Conservation (phyloP, 2,888 invertebrate species). For the Protophormia terraenovae region DNA sequence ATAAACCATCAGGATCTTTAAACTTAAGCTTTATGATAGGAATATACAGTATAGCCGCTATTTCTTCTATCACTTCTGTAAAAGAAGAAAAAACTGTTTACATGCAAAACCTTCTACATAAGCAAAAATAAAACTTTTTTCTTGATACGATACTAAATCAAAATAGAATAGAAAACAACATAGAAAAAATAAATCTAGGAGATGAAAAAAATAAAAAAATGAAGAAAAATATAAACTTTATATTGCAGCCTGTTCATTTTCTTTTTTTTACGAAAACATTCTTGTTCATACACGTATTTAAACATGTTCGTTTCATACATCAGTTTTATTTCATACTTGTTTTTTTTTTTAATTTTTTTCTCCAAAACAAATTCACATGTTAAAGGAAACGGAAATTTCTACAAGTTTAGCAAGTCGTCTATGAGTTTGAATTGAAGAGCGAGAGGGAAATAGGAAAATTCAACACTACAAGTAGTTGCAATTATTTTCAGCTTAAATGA, state of each 20-base stretch:
- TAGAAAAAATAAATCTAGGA: conserved; percentile 65
- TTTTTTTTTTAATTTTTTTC: conserved; percentile 13
- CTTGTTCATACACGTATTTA: conserved; percentile 33
- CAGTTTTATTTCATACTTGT: conserved; percentile 15
- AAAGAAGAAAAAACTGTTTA: not conserved
- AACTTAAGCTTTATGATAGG: no score
- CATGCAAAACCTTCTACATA: conserved; percentile 21
- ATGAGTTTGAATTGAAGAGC: conserved; percentile 19
- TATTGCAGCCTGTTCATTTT: conserved; percentile 50
- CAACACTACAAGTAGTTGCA: conserved; percentile 77
- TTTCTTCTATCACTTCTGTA: not conserved
- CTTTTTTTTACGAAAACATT: conserved; percentile 29
- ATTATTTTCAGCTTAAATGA: conserved; percentile 80
- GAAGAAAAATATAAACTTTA: conserved; percentile 62
- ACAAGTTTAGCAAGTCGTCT: conserved; percentile 58
- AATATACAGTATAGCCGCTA: no score
- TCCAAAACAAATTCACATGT: conserved; percentile 51
- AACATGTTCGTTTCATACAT: conserved; percentile 36
- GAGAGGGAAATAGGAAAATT: not conserved
- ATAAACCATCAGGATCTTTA: no score
- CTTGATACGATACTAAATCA: conserved; percentile 40
- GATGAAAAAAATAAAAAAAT: conserved; percentile 45
- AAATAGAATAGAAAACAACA: conserved; percentile 37
- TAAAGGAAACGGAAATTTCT: conserved; percentile 69
- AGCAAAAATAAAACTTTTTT: conserved; percentile 37